Evolutionary conservation across 2,888 invertebrate genomes (phyloP).

Genomic region (Plebejus melissa): DNA sequence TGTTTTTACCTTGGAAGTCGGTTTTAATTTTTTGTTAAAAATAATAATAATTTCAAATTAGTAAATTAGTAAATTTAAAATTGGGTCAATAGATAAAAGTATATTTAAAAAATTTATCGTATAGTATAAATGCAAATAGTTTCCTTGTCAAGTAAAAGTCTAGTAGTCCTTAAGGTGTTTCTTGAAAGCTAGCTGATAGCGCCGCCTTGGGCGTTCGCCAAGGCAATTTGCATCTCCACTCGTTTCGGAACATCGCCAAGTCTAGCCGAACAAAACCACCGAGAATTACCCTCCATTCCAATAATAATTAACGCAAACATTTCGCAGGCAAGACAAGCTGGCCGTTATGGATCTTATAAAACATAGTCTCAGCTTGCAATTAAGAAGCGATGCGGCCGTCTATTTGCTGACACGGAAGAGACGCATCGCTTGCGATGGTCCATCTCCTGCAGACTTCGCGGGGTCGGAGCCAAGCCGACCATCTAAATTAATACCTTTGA

Average conservation of each 20-base stretch:
- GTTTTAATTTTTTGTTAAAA: too few species aligned
- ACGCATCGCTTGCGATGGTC: constrained; percentile 71
- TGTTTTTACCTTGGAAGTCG: too few species aligned
- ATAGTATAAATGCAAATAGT: neutral
- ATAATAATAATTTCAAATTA: neutral
- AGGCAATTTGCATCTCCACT: constrained; percentile 79
- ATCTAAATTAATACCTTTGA: constrained; percentile 76
- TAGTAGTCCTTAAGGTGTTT: constrained; percentile 54
- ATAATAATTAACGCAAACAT: constrained; percentile 80
- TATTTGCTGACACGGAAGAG: constrained; percentile 77
- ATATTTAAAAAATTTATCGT: neutral
- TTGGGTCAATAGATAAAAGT: too few species aligned
- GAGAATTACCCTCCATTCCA: constrained; percentile 79
- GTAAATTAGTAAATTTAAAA: neutral
- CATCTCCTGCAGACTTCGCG: constrained; percentile 49
- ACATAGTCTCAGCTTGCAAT: constrained; percentile 73
- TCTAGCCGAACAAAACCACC: constrained; percentile 79
- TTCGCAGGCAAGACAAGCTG: constrained; percentile 71
- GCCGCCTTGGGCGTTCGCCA: constrained; percentile 77
- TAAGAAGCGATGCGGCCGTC: constrained; percentile 73
- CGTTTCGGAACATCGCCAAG: constrained; percentile 79
- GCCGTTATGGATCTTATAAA: constrained; percentile 78
- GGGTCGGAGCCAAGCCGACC: constrained; percentile 57
- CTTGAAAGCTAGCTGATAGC: constrained; percentile 60
- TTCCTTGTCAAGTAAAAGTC: neutral